Evolutionary conservation across 2,797 vertebrate genomes (phyloP), one percentile per base, ranked within the genome.

Genomic region (Fistularia commersonii): DNA sequence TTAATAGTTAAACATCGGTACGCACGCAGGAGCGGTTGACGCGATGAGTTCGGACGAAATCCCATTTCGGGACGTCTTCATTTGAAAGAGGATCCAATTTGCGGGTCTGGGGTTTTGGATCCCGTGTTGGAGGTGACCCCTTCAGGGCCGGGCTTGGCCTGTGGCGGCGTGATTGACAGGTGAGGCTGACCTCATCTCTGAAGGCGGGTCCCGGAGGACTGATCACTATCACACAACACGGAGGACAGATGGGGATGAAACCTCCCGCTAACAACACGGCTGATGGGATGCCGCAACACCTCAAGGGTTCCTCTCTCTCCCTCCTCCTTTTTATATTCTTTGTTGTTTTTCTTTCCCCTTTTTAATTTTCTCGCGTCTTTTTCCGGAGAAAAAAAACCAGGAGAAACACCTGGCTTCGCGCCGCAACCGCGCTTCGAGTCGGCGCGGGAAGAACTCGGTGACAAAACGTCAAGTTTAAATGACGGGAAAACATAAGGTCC

Each of bases 401-500:
- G 14, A 37, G 55, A 58, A 54, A 61, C 10, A 44, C 41, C 42
- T 55, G 31, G n/a, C 36, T 35, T 54, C 67, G 53, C 43, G 42
- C 42, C 32, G 37, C 56, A 59, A 64, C 65, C 46, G 64, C 59
- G 45, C 6, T 5, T 1, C 12, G 8, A 11, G 61, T 65, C 56
- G 61, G 62, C 70, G 53, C 65, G 39, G 55, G 58, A 74, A 78
- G 78, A 82, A 79, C 61, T 71, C 56, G 44, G 58, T 79, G 69
- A 75, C 79, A 79, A 67, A 78, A 59, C 32, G 64, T 80, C 61
- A 62, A 76, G 77, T 83, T 80, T 74, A 79, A 87, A 87, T 79
- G 57, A 83, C 83, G 85, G 77, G 51, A 23, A 70, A 88, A 87
- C 87, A 87, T 87, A 89, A 83, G 84, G 81, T 86, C 78, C 50